A percentile compares a stretch with the other conserved stretches of the same genome.
These are phyloP conservation scores for Sphinx pinastri DNA, from an alignment of 2,888 invertebrate species.

Conservation along the genomic window DNA sequence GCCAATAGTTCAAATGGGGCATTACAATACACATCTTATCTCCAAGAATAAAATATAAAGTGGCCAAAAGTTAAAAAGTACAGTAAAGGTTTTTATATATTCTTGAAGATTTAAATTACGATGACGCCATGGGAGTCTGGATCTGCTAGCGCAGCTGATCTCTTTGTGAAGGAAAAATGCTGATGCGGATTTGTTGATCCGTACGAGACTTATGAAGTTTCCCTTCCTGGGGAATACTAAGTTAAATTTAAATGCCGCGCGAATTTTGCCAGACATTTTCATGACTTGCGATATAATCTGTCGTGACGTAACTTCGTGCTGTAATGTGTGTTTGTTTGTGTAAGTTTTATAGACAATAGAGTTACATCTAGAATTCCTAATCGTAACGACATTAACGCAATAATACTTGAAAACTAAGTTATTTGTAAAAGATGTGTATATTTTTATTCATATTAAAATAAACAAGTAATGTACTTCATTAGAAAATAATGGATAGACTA, in stretches of 20 bases:
- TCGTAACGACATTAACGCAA: no score
- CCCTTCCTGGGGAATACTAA: conserved; percentile 36
- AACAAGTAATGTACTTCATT: background rate
- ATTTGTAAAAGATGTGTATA: no score
- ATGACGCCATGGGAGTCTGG: conserved; percentile 45
- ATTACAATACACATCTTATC: no score
- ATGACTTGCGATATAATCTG: background rate
- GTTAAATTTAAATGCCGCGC: conserved; percentile 33
- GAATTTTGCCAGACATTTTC: conserved; percentile 9
- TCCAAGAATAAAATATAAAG: background rate
- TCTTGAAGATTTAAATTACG: conserved; percentile 45
- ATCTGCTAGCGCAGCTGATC: conserved; percentile 52
- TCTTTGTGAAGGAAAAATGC: conserved; percentile 52
- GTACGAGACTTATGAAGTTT: conserved; percentile 43
- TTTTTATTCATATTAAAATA: no score
- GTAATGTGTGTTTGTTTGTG: background rate
- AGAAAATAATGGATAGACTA: background rate
- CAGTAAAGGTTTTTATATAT: conserved; percentile 2
- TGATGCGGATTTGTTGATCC: conserved; percentile 51
- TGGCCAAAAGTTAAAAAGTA: background rate
- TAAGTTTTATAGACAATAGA: background rate
- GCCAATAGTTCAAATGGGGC: no score
- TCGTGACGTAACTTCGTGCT: background rate
- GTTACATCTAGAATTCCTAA: no score
- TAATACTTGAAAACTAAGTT: no score